Conservation (phyloP, 2,113 vertebrate species). For the Pteruthius melanotis region DNA sequence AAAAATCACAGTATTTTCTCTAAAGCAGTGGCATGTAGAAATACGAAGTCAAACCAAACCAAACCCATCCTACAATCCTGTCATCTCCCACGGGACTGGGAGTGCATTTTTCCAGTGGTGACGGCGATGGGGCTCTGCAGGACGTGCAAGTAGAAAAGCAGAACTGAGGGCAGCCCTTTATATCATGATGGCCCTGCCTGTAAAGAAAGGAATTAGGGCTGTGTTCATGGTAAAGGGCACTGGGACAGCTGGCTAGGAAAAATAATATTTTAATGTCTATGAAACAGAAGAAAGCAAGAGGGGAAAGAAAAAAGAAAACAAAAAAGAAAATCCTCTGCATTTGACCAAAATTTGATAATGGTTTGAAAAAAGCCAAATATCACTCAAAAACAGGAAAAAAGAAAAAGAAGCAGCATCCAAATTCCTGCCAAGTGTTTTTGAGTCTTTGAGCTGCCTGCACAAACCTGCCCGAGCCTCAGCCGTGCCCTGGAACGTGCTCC, state of each 20-base stretch:
- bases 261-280: background rate
- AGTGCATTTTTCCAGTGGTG: rapidly evolving
- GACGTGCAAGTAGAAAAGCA: rapidly evolving
- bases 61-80: background rate
- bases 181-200: rapidly evolving
- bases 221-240: background rate
- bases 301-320: too few relatives aligned
- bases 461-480: background rate
- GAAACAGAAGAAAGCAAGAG: background rate
- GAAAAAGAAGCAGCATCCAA: rapidly evolving
- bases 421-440: background rate
- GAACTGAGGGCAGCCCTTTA: background rate
- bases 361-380: background rate
- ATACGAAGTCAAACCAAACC: background rate
- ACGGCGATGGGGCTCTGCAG: rapidly evolving
- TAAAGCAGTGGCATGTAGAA: rapidly evolving
- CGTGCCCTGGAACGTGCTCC: background rate
- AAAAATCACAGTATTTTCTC: background rate
- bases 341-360: background rate
- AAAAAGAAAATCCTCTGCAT: background rate
- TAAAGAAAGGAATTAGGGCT: background rate
- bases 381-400: background rate
- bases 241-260: background rate
- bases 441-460: background rate
- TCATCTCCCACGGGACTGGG: background rate